Evolutionary conservation across 2,888 invertebrate genomes (phyloP).

Genomic region (Drosophila koepferae): DNA sequence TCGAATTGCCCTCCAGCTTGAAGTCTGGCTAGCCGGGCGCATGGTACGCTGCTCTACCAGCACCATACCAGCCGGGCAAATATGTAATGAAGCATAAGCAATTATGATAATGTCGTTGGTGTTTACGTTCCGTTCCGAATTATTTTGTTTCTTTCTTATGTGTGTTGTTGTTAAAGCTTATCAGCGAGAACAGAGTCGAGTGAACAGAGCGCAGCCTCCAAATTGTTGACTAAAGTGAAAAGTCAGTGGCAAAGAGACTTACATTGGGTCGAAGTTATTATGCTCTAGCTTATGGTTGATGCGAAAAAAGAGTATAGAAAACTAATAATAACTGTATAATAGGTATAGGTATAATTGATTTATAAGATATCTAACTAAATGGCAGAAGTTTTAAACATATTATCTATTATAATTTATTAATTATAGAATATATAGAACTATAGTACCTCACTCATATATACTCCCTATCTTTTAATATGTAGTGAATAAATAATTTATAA

Average conservation of each 20-base stretch:
- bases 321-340: background rate
- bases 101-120: constrained; percentile 77
- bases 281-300: constrained; percentile 8
- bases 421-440: background rate
- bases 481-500: background rate
- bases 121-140: constrained; percentile 57
- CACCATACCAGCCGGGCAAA: constrained; percentile 42
- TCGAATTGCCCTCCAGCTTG: constrained; percentile 37
- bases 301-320: background rate
- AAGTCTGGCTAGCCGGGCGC: constrained; percentile 22
- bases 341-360: background rate
- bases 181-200: constrained; percentile 47
- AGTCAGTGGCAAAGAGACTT: too few species aligned
- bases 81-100: constrained; percentile 81
- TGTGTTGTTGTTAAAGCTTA: constrained; percentile 46
- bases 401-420: background rate
- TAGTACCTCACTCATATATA: background rate
- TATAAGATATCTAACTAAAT: too few species aligned
- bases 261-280: constrained; percentile 6
- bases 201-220: constrained; percentile 47
- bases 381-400: too few species aligned
- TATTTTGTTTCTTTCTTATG: constrained; percentile 14
- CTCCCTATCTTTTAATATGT: background rate
- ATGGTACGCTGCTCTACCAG: constrained; percentile 12
- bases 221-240: constrained; percentile 39